Base-by-base conservation (phyloP, 2,888 invertebrate species). In the Cheilosia grossa region DNA sequence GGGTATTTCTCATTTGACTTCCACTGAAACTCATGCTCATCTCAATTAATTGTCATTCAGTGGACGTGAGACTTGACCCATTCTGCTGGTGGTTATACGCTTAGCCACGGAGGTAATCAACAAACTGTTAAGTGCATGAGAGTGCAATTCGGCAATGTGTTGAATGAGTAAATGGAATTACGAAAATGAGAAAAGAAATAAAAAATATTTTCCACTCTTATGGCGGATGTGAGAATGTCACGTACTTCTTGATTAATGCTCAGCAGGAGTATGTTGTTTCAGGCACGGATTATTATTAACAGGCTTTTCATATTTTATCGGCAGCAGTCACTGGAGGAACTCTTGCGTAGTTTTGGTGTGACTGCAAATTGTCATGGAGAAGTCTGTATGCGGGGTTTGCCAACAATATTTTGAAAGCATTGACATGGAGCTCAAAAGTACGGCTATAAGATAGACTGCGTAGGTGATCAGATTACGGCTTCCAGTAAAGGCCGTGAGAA, bases 31-130 rank as follows among this genome's bases (percentile, higher is more conserved):
- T 17, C 54, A 30, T 30, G 15, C 10, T 17, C 44, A 30, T 30
- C 44, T 42, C 44, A 56, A 67, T 67, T 67, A 67, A 56, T 67
- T 67, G 67, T 56, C 30, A 67, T 67, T 54, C 67, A 67, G 67
- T 30, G 19, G 54, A 67, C 67, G 67, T 54, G 54, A n/a, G 37
- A 67, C 67, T 54, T 42, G 42, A 67, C 44, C 67, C 24, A 30
- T 19, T 54, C 17, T 30, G 6, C 13, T 51, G 42, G 54, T 30
- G 47, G 64, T 49, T 63, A 40, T 66, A 42, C 6, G 40, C 53
- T 53, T 51, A 33, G 21, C 51, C 51, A 63, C 17, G 17, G 15
- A 24, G 47, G 27, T 9, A 27, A 17, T 63, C 30, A 10, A 17
- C 19, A 63, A 15, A 49, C 37, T 51, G 51, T 64, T 21, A 51